A percentile compares a stretch with the other conserved stretches of the same genome.
These are phyloP conservation scores for Pollachius pollachius DNA, from an alignment of 2,113 vertebrate species.

Conservation along the genomic window DNA sequence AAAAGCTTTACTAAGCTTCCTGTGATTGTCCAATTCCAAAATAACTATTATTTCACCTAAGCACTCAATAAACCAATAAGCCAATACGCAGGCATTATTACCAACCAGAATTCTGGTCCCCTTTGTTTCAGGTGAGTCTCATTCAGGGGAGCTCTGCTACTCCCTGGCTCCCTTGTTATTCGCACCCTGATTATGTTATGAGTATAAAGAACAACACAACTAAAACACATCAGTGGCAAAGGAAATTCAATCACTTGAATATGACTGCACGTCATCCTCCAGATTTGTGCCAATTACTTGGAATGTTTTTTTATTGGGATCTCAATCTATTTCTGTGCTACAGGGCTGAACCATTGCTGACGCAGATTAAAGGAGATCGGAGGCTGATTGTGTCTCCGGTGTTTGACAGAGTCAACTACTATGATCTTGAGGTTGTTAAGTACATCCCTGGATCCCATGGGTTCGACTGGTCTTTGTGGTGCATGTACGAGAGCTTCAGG, in stretches of 20 bases:
- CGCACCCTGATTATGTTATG: not conserved
- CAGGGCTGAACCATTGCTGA: constrained; percentile 71
- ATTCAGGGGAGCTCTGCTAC: too few species aligned
- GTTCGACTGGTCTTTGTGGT: constrained; percentile 74
- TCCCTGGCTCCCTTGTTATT: too few species aligned
- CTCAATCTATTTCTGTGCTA: not conserved
- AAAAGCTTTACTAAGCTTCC: too few species aligned
- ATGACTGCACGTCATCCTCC: too few species aligned
- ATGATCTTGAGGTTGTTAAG: constrained; percentile 45
- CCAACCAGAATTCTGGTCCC: too few species aligned
- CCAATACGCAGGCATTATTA: too few species aligned
- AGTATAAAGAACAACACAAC: not conserved
- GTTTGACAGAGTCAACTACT: constrained; percentile 66
- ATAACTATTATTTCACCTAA: too few species aligned
- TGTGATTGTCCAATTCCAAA: too few species aligned
- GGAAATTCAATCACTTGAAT: not conserved
- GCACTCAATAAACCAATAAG: too few species aligned
- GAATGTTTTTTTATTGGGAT: not conserved
- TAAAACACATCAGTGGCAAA: not conserved
- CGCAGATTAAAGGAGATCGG: constrained; percentile 64
- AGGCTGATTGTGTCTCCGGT: constrained; percentile 64
- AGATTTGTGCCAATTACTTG: not conserved
- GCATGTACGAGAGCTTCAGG: constrained; percentile 63
- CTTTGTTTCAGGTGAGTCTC: too few species aligned
- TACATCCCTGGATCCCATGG: constrained; percentile 41